These are phyloP conservation scores for Trachymyrmex septentrionalis DNA, from an alignment of 1,140 invertebrate species.

Conservation along the genomic window DNA sequence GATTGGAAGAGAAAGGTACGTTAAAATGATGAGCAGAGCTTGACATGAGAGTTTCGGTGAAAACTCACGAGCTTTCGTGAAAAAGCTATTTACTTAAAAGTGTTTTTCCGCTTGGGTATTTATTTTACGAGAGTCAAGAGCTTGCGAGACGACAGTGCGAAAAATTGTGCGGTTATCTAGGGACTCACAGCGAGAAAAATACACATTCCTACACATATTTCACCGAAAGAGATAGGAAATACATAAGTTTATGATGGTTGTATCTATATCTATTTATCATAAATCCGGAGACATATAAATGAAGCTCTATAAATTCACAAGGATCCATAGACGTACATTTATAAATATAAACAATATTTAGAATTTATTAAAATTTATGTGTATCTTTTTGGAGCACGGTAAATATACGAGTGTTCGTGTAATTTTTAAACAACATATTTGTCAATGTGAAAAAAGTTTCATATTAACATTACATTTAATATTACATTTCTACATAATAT, in stretches of 20 bases:
- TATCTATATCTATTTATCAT: not conserved
- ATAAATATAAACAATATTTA: not conserved
- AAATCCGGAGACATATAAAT: not conserved
- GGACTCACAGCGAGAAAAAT: not conserved
- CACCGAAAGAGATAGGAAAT: not conserved
- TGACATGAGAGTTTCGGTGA: constrained; percentile 1
- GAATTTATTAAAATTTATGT: constrained; percentile 7
- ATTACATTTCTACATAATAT: not conserved
- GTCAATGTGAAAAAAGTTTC: not conserved
- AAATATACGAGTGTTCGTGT: not conserved
- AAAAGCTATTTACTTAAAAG: constrained; percentile 45
- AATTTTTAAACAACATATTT: constrained; percentile 7
- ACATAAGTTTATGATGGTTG: not conserved
- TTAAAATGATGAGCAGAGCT: constrained; percentile 22
- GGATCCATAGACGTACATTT: not conserved
- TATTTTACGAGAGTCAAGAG: constrained; percentile 16
- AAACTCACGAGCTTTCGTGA: not conserved
- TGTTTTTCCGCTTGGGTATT: constrained; percentile 17
- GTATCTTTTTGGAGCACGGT: not conserved
- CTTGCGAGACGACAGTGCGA: not conserved
- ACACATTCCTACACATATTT: not conserved
- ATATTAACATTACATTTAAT: constrained; percentile 4
- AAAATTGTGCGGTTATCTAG: constrained; percentile 11
- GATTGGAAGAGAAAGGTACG: not conserved
- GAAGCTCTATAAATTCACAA: constrained; percentile 5